phyloP scores from a whole-genome alignment of 2,797 vertebrate species.

The Myripristis murdjan region DNA sequence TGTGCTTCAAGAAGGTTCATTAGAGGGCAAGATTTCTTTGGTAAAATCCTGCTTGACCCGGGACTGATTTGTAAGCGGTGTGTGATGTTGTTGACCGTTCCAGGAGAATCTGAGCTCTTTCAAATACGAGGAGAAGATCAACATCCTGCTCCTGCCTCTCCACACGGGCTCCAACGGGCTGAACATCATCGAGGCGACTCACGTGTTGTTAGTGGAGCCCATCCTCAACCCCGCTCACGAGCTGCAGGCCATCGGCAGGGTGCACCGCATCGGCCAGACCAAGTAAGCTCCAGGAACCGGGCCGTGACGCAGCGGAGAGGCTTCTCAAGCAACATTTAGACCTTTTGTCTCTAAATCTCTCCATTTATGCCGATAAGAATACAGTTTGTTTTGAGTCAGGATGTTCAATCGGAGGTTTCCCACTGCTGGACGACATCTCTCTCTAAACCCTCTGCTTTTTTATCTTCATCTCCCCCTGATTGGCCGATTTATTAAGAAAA shows the following conservation, averaged over 20 bases:
- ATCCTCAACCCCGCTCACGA: conserved; percentile 98
- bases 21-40: neutral
- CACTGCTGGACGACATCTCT: too few species aligned
- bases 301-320: neutral
- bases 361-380: too few species aligned
- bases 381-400: too few species aligned
- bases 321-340: too few species aligned
- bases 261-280: conserved; percentile 98
- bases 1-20: neutral
- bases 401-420: too few species aligned
- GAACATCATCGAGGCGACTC: conserved; percentile 98
- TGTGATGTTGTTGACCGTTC: conserved; percentile 1
- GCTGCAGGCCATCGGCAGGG: conserved; percentile 97
- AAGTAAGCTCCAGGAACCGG: conserved; percentile 85
- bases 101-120: conserved; percentile 98
- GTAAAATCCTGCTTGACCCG: neutral
- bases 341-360: too few species aligned
- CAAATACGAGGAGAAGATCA: conserved; percentile 95
- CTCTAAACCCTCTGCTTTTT: too few species aligned
- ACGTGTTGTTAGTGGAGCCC: conserved; percentile 96
- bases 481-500: too few species aligned
- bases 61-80: neutral
- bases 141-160: conserved; percentile 97
- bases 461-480: too few species aligned
- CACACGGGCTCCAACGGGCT: conserved; percentile 98